Conservation (phyloP, 2,113 vertebrate species). For the Pelecanus crispus region DNA sequence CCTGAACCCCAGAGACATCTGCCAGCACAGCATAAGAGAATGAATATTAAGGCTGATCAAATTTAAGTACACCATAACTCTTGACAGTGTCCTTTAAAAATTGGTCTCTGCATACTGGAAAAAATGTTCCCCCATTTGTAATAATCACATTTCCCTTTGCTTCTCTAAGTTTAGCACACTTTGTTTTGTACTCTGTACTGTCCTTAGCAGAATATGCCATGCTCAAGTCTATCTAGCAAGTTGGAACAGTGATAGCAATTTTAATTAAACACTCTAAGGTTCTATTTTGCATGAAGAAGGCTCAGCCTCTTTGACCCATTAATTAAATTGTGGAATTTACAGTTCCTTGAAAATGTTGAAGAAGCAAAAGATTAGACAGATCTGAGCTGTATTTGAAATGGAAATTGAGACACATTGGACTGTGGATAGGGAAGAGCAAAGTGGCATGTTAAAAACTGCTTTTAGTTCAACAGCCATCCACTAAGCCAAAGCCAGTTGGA, state of each 20-base stretch:
- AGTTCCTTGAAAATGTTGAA: constrained; percentile 55
- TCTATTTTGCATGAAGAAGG: constrained; percentile 44
- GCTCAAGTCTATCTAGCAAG: constrained; percentile 10
- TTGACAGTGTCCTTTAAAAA: background rate
- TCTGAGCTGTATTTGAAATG: constrained; percentile 56
- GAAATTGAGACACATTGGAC: constrained; percentile 34
- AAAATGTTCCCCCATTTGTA: background rate
- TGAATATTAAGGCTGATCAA: background rate
- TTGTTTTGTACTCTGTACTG: background rate
- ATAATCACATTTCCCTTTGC: background rate
- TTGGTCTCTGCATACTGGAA: background rate
- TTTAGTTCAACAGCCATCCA: background rate
- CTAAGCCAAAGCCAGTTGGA: background rate
- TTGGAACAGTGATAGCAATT: constrained; percentile 36
- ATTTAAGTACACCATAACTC: background rate
- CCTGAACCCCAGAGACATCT: background rate
- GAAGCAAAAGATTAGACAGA: constrained; percentile 54
- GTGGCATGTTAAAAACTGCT: background rate
- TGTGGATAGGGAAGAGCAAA: background rate
- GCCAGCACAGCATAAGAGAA: background rate
- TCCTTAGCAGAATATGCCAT: constrained; percentile 7
- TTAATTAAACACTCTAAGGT: constrained; percentile 62
- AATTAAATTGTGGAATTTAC: constrained; percentile 67
- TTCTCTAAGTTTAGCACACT: background rate
- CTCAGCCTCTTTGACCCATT: constrained; percentile 50